Percentiles rank a stretch among this genome's conserved stretches.
These are phyloP conservation scores for Fabriciana adippe DNA, from an alignment of 2,888 invertebrate species.

Conservation along the genomic window DNA sequence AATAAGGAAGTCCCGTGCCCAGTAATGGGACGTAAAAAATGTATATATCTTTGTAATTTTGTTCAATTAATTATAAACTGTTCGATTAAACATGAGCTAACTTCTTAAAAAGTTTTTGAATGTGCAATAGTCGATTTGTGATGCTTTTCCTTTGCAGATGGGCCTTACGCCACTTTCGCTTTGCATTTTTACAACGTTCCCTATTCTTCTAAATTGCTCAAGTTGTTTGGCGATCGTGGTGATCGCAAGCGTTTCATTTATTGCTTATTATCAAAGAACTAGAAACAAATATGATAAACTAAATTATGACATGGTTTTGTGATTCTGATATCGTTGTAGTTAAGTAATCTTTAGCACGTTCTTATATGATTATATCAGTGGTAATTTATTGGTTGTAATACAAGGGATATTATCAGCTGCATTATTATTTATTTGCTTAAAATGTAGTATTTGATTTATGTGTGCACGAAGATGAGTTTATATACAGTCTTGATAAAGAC, in stretches of 20 bases:
- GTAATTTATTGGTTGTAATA: conserved; percentile 5
- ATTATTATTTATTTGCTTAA: conserved; percentile 12
- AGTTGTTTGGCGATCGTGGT: background rate
- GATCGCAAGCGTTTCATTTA: background rate
- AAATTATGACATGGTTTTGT: conserved; percentile 9
- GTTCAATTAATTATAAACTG: too few species aligned
- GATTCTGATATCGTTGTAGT: conserved; percentile 3
- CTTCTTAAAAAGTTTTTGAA: too few species aligned
- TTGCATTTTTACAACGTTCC: too few species aligned
- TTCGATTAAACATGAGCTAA: too few species aligned
- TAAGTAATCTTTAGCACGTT: conserved; percentile 2
- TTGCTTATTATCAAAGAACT: background rate
- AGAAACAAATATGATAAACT: background rate
- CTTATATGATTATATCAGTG: background rate
- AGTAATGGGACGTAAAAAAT: too few species aligned
- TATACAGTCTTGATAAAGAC: too few species aligned
- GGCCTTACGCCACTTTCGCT: too few species aligned
- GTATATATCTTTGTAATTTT: too few species aligned
- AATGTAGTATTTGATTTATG: background rate
- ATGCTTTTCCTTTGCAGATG: too few species aligned
- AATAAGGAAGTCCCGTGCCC: too few species aligned
- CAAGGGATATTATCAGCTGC: background rate
- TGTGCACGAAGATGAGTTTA: too few species aligned
- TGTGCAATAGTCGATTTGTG: too few species aligned
- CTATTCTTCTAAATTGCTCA: background rate